These are phyloP conservation scores for Lasioglossum figueresi DNA, from an alignment of 2,888 invertebrate species.

Conservation along the genomic window DNA sequence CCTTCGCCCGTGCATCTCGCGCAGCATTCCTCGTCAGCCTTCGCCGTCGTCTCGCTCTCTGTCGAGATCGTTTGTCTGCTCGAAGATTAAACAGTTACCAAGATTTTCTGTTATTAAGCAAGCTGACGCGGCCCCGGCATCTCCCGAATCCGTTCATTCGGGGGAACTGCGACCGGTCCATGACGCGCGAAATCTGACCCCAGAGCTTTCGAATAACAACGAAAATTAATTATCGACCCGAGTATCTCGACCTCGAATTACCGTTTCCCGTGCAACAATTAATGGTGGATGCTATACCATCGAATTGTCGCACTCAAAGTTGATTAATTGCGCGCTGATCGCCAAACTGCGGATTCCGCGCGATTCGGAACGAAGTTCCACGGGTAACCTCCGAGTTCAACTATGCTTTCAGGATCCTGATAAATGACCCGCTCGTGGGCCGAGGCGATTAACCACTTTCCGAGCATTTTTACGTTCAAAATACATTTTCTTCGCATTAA, in stretches of 20 bases:
- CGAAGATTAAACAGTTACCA: slow-evolving; percentile 57
- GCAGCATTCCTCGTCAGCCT: slow-evolving; percentile 59
- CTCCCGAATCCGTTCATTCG: neutral
- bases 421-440: neutral
- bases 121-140: slow-evolving; percentile 2
- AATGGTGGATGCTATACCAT: neutral
- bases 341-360: neutral
- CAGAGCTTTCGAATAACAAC: neutral
- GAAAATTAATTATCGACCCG: neutral
- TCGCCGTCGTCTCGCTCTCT: slow-evolving; percentile 63
- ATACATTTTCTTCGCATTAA: too few relatives aligned
- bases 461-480: neutral
- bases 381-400: neutral
- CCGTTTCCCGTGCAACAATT: neutral
- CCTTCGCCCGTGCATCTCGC: slow-evolving; percentile 62
- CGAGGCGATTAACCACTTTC: neutral
- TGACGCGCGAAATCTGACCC: neutral
- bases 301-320: neutral
- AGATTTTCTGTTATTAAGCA: slow-evolving; percentile 29
- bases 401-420: neutral
- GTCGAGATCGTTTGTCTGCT: slow-evolving; percentile 61
- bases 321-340: neutral
- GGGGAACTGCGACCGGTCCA: neutral
- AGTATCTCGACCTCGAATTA: neutral
- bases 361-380: neutral